Base-by-base conservation (phyloP, 2,888 invertebrate species). In the Pyrrhia umbra region DNA sequence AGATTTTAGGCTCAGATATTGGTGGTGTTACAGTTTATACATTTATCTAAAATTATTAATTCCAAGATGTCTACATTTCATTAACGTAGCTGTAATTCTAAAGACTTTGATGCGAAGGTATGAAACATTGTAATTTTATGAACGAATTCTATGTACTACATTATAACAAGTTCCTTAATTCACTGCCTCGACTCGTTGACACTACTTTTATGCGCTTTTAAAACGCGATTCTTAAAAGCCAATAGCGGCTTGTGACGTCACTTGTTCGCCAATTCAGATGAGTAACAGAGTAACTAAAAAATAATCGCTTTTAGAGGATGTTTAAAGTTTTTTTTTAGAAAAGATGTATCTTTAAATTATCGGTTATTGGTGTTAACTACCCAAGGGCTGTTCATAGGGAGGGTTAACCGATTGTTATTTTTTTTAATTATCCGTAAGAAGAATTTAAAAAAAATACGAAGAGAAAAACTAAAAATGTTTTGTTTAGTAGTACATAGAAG, bases 1-100 rank as follows among this genome's bases (percentile, higher is more conserved):
- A n/a, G n/a, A n/a, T n/a, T n/a, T n/a, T n/a, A n/a, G n/a, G n/a
- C n/a, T n/a, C n/a, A n/a, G n/a, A n/a, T n/a, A n/a, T n/a, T n/a
- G n/a, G 1, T 43, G 34, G 45, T 50, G 27, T 43, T 66, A 49
- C 52, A 50, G 34, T 70, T 16, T 54, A 71, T 68, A 49, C 47
- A 68, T 71, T 68, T 68, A 55, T 71, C 39, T 57, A 2, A 13
- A 21, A 49, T 34, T 51, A 39, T 13, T 51, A 30, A 15, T 47
- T 34, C 13, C 37, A 20, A 15, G 27, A 34, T 58, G 37, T 58
- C 15, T 55, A 62, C 62, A 75, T 68, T 69, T 72, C 42, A 68
- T 46, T 61, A 55, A 43, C 45, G 40, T 30, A 45, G n/a, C 23
- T 9, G 18, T 50, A 40, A 1, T 52, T 10, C 2, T 43, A 21